Conservation (phyloP, 2,797 vertebrate species). For the Rhinogobio ventralis region DNA sequence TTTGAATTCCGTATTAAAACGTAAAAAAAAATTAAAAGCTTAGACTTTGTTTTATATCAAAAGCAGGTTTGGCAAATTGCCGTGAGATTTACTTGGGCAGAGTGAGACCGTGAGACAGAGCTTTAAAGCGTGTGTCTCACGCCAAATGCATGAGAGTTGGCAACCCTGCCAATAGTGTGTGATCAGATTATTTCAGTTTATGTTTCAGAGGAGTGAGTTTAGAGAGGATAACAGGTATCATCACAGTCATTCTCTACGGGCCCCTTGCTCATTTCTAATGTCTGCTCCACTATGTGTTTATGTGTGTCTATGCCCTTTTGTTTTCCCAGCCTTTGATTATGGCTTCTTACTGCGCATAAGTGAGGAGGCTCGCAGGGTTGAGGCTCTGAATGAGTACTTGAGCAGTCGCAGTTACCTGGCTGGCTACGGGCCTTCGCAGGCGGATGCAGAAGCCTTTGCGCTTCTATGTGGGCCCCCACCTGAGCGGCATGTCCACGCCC, state of each 20-base stretch:
- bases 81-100: no score
- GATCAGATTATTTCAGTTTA: conserved; percentile 16
- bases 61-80: no score
- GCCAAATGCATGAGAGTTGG: no score
- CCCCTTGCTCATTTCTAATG: neutral
- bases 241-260: conserved; percentile 6
- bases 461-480: conserved; percentile 84
- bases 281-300: conserved; percentile 54
- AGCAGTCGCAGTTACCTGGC: conserved; percentile 94
- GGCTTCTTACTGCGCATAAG: conserved; percentile 88
- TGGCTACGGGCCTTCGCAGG: conserved; percentile 89
- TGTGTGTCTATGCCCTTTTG: conserved; percentile 74
- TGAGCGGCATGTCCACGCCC: conserved; percentile 84
- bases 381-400: conserved; percentile 90
- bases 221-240: neutral
- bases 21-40: no score
- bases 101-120: no score
- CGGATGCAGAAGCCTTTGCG: conserved; percentile 86
- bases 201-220: neutral
- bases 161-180: neutral
- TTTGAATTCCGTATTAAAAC: no score
- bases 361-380: conserved; percentile 84
- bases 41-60: no score
- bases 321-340: conserved; percentile 91
- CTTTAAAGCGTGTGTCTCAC: no score